Percentiles rank a stretch among this genome's conserved stretches.
Evolutionary conservation across 2,888 invertebrate genomes (phyloP).

Genomic region (Silvanus unidentatus): DNA sequence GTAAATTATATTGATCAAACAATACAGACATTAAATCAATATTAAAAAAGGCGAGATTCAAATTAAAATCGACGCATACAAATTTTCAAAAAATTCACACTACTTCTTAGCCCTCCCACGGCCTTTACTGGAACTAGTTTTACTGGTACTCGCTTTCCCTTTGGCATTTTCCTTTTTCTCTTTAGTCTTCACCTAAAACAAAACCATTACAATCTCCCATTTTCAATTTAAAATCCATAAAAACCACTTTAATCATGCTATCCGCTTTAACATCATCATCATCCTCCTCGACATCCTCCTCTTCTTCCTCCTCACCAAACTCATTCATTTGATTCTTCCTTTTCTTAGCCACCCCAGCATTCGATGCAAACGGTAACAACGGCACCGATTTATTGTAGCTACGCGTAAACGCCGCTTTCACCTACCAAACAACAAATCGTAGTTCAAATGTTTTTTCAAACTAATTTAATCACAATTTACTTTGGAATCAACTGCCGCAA

Average conservation of each 20-base stretch:
- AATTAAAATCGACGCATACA: not conserved
- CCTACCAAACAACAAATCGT: conserved; percentile 48
- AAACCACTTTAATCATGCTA: conserved; percentile 69
- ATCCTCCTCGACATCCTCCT: conserved; percentile 41
- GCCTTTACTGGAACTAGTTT: conserved; percentile 15
- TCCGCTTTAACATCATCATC: conserved; percentile 61
- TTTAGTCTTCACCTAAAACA: conserved; percentile 15
- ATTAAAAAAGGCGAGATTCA: not conserved
- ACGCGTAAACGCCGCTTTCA: conserved; percentile 90
- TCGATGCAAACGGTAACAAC: conserved; percentile 70
- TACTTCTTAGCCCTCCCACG: conserved; percentile 9
- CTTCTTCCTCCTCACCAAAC: conserved; percentile 43
- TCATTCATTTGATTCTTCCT: conserved; percentile 45
- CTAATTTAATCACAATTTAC: conserved; percentile 11
- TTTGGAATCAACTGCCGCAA: conserved; percentile 70
- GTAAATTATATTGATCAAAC: conserved; percentile 18
- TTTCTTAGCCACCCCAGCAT: conserved; percentile 57
- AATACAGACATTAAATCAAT: conserved; percentile 3
- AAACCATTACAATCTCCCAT: not conserved
- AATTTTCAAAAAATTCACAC: not conserved
- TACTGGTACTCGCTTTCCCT: not conserved
- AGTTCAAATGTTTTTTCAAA: not conserved
- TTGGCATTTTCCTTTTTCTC: conserved; percentile 4
- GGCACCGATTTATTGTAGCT: conserved; percentile 81
- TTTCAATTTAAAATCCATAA: not conserved